These are phyloP conservation scores for Calephelis nemesis DNA, from an alignment of 1,140 invertebrate species.

Conservation along the genomic window DNA sequence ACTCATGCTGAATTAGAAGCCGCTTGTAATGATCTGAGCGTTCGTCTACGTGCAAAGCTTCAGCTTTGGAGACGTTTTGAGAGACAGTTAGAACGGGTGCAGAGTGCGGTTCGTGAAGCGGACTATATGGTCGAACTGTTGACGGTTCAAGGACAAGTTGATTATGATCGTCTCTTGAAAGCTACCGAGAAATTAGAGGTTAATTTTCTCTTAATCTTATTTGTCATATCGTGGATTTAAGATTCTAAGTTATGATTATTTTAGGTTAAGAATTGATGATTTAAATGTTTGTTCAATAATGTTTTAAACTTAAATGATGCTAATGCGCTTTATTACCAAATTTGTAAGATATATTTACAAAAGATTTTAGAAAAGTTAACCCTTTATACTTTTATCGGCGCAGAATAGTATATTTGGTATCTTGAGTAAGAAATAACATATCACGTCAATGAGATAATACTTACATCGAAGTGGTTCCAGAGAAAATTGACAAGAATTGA, in stretches of 20 bases:
- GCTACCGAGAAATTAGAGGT: constrained; percentile 90
- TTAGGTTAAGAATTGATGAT: no score
- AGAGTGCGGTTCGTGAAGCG: constrained; percentile 88
- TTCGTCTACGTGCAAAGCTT: constrained; percentile 82
- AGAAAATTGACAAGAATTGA: background rate
- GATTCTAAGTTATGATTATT: background rate
- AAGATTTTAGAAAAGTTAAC: no score
- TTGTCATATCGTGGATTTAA: background rate
- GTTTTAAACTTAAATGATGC: no score
- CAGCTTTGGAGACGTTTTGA: constrained; percentile 88
- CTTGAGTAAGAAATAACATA: no score
- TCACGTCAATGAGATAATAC: no score
- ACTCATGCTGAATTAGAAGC: constrained; percentile 85
- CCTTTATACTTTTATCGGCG: no score
- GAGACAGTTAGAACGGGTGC: constrained; percentile 86
- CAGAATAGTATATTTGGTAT: no score
- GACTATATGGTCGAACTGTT: constrained; percentile 92
- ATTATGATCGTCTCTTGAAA: constrained; percentile 89
- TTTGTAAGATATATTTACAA: no score
- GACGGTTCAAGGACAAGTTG: constrained; percentile 88
- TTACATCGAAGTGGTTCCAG: constrained; percentile 30
- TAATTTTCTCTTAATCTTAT: constrained; percentile 50
- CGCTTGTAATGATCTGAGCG: constrained; percentile 83
- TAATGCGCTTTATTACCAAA: no score
- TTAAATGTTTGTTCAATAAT: no score